Percentiles rank a stretch among this genome's conserved stretches.
These are phyloP conservation scores for Actenoides hombroni DNA, from an alignment of 2,113 vertebrate species.

Conservation along the genomic window DNA sequence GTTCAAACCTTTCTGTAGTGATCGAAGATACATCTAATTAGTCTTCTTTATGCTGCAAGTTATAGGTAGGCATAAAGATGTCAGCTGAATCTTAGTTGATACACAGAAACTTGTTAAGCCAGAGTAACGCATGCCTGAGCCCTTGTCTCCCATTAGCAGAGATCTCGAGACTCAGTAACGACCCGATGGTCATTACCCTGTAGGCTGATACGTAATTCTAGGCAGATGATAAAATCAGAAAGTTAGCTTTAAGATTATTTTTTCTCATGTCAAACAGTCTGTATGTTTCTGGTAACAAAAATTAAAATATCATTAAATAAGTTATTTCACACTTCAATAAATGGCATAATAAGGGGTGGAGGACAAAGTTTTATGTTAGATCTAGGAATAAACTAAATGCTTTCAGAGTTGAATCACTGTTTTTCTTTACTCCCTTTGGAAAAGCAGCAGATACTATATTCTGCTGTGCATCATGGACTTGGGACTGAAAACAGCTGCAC, in stretches of 20 bases:
- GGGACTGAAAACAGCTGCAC: conserved; percentile 84
- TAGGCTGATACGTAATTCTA: neutral
- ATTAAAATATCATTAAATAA: conserved; percentile 34
- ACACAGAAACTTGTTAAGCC: neutral
- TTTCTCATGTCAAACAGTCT: neutral
- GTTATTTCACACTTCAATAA: conserved; percentile 9
- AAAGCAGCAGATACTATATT: conserved; percentile 77
- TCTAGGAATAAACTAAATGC: conserved; percentile 71
- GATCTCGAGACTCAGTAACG: neutral
- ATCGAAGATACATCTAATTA: conserved; percentile 32
- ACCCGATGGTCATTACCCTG: neutral
- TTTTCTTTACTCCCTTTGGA: conserved; percentile 80
- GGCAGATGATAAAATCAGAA: neutral
- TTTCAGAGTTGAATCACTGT: conserved; percentile 81
- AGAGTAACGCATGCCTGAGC: neutral
- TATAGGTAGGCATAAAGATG: neutral
- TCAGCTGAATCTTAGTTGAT: neutral
- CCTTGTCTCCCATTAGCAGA: neutral
- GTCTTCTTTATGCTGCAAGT: neutral
- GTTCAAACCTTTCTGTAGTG: conserved; percentile 27
- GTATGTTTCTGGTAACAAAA: conserved; percentile 34
- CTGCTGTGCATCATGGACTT: conserved; percentile 76
- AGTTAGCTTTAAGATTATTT: neutral
- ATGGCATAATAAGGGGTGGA: conserved; percentile 3
- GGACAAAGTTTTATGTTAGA: conserved; percentile 64